These are phyloP conservation scores for Chrysaora quinquecirrha DNA, from an alignment of 30 jellyfish, hydroid and myxozoan species.

Conservation along the genomic window DNA sequence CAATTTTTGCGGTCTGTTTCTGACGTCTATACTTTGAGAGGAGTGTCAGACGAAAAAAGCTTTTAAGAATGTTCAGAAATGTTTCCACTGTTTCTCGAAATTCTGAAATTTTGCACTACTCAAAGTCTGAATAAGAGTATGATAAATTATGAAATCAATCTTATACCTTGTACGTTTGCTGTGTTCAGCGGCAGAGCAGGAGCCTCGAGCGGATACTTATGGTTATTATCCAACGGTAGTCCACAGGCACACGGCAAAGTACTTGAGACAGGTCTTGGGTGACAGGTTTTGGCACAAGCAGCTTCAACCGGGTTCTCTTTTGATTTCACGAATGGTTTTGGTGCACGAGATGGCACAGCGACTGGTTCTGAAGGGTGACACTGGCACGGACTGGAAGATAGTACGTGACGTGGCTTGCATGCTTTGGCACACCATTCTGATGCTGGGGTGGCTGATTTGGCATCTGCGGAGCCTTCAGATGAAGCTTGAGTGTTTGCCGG, in stretches of 20 bases:
- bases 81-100: too few species aligned
- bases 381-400: conserved; percentile 80
- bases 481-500: conserved; percentile 56
- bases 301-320: conserved; percentile 30
- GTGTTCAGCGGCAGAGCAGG: conserved; percentile 37
- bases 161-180: too few species aligned
- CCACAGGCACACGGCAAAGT: conserved; percentile 77
- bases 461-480: background rate
- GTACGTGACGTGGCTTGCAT: conserved; percentile 80
- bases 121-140: too few species aligned
- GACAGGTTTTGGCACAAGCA: conserved; percentile 76
- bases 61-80: too few species aligned
- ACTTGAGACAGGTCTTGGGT: conserved; percentile 77
- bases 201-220: conserved; percentile 48
- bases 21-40: too few species aligned
- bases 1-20: too few species aligned
- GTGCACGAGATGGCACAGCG: conserved; percentile 43
- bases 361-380: conserved; percentile 78
- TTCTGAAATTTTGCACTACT: too few species aligned
- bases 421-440: conserved; percentile 89
- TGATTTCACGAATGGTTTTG: conserved; percentile 34
- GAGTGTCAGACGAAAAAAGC: too few species aligned
- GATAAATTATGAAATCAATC: too few species aligned
- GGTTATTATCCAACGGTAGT: conserved; percentile 43
- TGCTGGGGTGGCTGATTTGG: conserved; percentile 57